Conservation (phyloP, 2,797 vertebrate species). For the Falco cherrug region DNA sequence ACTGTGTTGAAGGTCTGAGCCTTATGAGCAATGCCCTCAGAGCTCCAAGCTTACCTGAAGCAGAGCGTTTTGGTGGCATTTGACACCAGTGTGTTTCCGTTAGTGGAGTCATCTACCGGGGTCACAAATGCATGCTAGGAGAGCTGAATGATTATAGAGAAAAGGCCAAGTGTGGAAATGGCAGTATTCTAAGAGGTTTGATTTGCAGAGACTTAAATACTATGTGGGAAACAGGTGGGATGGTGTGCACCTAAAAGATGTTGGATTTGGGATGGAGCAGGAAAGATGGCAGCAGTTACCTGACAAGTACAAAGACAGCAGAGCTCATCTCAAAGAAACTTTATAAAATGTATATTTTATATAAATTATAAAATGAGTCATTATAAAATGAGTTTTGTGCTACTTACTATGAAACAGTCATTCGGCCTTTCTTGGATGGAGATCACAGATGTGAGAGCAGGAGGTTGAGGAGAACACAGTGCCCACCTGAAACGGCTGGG, state of each 20-base stretch:
- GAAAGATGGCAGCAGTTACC: neutral
- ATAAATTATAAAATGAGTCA: too few relatives aligned
- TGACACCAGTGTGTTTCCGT: neutral
- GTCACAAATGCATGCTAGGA: neutral
- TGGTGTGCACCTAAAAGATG: neutral
- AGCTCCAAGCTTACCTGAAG: neutral
- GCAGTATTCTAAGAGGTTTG: neutral
- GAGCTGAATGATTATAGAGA: neutral
- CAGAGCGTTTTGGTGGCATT: neutral
- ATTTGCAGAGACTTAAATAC: neutral
- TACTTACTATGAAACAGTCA: neutral
- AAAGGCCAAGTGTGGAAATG: neutral
- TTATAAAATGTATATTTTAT: too few relatives aligned
- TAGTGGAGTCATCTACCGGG: neutral
- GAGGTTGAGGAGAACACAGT: neutral
- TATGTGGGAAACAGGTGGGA: neutral
- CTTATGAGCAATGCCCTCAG: neutral
- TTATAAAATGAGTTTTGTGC: neutral
- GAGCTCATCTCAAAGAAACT: neutral
- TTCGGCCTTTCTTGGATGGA: neutral
- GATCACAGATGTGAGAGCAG: neutral
- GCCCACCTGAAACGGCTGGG: neutral
- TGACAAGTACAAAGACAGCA: fast-evolving
- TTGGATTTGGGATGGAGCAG: neutral
- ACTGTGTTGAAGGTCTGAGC: neutral